A percentile compares a stretch with the other conserved stretches of the same genome.
phyloP scores from a whole-genome alignment of 2,888 invertebrate genomes.

The Caenorhabditis sp. region DNA sequence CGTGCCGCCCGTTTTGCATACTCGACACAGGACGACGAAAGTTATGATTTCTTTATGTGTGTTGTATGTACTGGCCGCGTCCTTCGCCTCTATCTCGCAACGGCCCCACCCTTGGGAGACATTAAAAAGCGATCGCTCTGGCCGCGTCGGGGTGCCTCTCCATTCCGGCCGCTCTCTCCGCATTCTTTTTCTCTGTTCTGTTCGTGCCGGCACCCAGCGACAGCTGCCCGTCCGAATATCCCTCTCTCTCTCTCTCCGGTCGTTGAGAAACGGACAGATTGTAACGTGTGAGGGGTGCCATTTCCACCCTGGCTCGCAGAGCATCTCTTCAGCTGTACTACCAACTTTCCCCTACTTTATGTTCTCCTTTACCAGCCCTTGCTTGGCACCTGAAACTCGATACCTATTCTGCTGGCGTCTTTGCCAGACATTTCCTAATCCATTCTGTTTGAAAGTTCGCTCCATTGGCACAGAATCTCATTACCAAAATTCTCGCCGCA shows the following conservation, averaged over 20 bases:
- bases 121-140: conserved; percentile 49
- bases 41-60: conserved; percentile 5
- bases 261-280: neutral
- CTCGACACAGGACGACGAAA: neutral
- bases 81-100: neutral
- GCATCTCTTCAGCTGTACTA: no score
- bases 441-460: no score
- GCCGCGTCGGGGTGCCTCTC: conserved; percentile 20
- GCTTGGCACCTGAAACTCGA: no score
- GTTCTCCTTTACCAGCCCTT: no score
- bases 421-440: no score
- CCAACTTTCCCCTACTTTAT: no score
- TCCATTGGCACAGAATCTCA: no score
- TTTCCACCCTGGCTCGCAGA: neutral
- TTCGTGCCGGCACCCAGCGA: conserved; percentile 24
- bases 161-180: neutral
- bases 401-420: no score
- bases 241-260: neutral
- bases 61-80: neutral
- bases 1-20: neutral
- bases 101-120: conserved; percentile 42
- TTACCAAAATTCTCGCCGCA: no score
- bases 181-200: conserved; percentile 7
- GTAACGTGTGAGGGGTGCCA: conserved; percentile 5
- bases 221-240: conserved; percentile 50